These are phyloP conservation scores for Brenthis daphne DNA, from an alignment of 2,888 invertebrate species.

Conservation along the genomic window DNA sequence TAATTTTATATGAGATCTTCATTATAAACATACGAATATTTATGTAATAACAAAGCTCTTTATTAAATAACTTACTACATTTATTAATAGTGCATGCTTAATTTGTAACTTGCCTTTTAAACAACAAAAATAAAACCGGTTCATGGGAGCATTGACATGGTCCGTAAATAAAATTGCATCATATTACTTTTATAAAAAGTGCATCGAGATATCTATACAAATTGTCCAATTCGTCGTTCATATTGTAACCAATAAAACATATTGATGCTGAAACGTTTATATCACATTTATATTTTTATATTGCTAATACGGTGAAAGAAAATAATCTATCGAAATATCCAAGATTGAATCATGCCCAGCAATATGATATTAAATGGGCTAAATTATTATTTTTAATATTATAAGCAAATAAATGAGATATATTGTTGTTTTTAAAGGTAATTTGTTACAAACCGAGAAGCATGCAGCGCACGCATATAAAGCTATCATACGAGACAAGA, in stretches of 20 bases:
- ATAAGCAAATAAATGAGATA: no score
- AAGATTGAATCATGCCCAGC: no score
- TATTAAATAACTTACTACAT: not conserved
- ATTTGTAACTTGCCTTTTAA: constrained; percentile 23
- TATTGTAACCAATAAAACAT: constrained; percentile 39
- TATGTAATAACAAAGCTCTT: not conserved
- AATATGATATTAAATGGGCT: no score
- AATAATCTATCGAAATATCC: no score
- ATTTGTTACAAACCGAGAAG: constrained; percentile 1
- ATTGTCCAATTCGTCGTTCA: constrained; percentile 54
- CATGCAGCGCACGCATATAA: constrained; percentile 3
- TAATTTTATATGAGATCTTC: not conserved
- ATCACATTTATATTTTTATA: not conserved
- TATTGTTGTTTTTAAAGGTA: not conserved
- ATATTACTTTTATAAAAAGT: constrained; percentile 51
- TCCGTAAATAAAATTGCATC: constrained; percentile 68
- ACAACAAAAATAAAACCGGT: constrained; percentile 53
- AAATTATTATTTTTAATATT: no score
- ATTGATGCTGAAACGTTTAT: not conserved
- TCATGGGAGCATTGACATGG: constrained; percentile 64
- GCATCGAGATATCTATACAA: constrained; percentile 49
- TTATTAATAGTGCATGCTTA: not conserved
- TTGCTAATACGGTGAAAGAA: no score
- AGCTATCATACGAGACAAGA: constrained; percentile 47
- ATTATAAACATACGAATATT: constrained; percentile 9